These are phyloP conservation scores for Cephus spinipes DNA, from an alignment of 2,888 invertebrate species.

Conservation along the genomic window DNA sequence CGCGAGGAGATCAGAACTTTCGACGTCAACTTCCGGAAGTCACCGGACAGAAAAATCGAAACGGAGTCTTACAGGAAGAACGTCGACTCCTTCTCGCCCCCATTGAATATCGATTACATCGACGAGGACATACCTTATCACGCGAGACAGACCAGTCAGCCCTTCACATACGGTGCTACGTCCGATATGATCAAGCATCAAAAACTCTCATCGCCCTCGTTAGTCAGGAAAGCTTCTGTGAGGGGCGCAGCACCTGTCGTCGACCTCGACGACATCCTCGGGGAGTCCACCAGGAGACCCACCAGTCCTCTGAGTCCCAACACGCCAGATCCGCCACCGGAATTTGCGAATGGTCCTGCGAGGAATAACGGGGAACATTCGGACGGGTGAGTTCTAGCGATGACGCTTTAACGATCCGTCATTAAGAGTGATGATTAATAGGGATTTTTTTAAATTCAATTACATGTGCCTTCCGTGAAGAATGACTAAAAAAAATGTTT, in stretches of 20 bases:
- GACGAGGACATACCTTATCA: constrained; percentile 87
- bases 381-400: constrained; percentile 48
- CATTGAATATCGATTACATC: constrained; percentile 69
- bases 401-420: not conserved
- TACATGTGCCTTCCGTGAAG: not conserved
- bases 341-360: constrained; percentile 55
- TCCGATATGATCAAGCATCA: constrained; percentile 78
- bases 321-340: constrained; percentile 57
- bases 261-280: constrained; percentile 61
- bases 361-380: constrained; percentile 45
- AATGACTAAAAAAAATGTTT: not conserved
- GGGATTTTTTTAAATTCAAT: not conserved
- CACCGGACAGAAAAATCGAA: constrained; percentile 48
- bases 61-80: constrained; percentile 37
- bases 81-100: constrained; percentile 57
- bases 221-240: constrained; percentile 79
- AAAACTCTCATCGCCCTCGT: constrained; percentile 85
- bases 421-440: not conserved
- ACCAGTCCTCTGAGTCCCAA: constrained; percentile 50
- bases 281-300: constrained; percentile 49
- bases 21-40: constrained; percentile 50
- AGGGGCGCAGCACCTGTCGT: constrained; percentile 57
- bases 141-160: constrained; percentile 89
- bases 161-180: constrained; percentile 88
- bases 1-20: constrained; percentile 21